A percentile compares a stretch with the other conserved stretches of the same genome.
Evolutionary conservation across 2,797 vertebrate species (phyloP).

Genomic region (Artibeus jamaicensis): DNA sequence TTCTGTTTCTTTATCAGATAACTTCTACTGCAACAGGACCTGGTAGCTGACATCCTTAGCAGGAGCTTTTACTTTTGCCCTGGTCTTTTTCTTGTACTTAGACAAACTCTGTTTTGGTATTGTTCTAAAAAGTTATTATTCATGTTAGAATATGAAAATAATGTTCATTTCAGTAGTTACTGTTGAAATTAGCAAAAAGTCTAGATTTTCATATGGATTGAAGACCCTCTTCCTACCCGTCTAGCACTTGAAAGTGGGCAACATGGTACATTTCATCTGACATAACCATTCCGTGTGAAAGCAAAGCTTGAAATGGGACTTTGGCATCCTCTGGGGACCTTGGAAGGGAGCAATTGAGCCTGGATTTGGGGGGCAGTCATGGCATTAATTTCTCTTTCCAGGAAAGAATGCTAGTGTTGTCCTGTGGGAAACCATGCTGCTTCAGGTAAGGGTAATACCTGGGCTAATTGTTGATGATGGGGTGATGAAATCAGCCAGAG

Average conservation of each 20-base stretch:
- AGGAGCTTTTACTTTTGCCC: neutral
- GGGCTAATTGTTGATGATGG: neutral
- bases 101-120: neutral
- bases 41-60: neutral
- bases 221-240: neutral
- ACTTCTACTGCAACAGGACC: neutral
- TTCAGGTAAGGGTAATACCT: constrained; percentile 61
- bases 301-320: neutral
- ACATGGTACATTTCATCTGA: neutral
- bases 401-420: constrained; percentile 28
- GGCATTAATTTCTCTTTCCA: constrained; percentile 51
- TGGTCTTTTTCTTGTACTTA: neutral
- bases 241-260: neutral
- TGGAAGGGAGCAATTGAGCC: neutral
- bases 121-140: neutral
- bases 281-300: neutral
- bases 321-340: neutral
- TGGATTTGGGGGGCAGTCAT: neutral
- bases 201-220: neutral
- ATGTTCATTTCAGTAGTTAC: neutral
- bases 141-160: neutral
- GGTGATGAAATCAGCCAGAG: neutral
- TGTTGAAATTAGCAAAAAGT: neutral
- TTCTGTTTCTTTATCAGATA: neutral
- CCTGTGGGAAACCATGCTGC: constrained; percentile 70